Evolutionary conservation across 2,797 vertebrate species (phyloP).

Genomic region (Podarcis lilfordi): DNA sequence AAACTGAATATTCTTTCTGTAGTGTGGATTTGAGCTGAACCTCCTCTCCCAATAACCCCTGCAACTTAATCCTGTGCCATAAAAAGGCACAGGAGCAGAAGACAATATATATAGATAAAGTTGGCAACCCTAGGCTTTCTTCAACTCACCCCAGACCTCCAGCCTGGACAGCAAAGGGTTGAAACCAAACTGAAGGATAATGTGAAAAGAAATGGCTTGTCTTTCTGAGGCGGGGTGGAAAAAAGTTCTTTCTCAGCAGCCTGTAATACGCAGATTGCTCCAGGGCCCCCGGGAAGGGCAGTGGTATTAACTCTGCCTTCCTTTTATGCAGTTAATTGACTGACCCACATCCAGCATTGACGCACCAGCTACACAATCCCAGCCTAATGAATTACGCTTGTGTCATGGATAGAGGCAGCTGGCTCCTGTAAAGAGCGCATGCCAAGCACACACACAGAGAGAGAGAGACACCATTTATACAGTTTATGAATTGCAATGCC

Average conservation of each 20-base stretch:
- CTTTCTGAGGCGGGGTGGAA: background rate
- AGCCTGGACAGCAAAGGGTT: background rate
- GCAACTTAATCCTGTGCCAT: too few relatives aligned
- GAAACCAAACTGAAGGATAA: background rate
- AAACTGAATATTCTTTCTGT: background rate
- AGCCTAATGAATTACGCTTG: background rate
- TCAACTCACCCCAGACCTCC: background rate
- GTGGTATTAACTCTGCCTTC: slow-evolving; percentile 30
- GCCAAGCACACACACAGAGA: background rate
- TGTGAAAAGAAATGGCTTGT: too few relatives aligned
- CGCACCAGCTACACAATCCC: background rate
- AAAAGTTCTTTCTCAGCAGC: background rate
- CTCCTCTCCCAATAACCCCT: too few relatives aligned
- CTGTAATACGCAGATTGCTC: background rate
- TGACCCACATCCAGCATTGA: background rate
- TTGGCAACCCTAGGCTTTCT: background rate
- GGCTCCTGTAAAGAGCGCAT: background rate
- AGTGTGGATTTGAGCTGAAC: too few relatives aligned
- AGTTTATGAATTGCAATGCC: background rate
- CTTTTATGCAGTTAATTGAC: slow-evolving; percentile 8
- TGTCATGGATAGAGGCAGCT: background rate
- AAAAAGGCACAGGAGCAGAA: background rate
- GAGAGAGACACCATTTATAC: background rate
- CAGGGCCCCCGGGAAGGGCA: slow-evolving; percentile 5
- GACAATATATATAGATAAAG: background rate